Percentiles rank a stretch among this genome's conserved stretches.
These are phyloP conservation scores for Congeria kusceri DNA, from an alignment of 2,888 invertebrate species.

Conservation along the genomic window DNA sequence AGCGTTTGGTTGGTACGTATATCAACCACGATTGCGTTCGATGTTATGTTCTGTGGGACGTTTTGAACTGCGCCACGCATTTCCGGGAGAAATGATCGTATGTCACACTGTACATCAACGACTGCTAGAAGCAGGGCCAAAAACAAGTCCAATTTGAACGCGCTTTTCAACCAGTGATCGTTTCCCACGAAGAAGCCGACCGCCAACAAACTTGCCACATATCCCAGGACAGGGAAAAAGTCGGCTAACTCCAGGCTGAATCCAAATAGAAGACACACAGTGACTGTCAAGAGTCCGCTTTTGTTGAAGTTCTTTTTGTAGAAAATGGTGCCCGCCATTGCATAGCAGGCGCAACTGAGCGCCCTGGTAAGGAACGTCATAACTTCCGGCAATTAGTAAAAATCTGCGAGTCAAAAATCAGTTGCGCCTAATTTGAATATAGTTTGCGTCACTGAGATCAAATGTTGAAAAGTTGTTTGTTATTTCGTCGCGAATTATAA, in stretches of 20 bases:
- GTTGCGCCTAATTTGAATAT: no score
- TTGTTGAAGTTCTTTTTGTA: conserved; percentile 52
- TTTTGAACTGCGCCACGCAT: not conserved
- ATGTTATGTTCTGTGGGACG: not conserved
- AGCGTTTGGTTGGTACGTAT: no score
- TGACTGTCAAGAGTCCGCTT: conserved; percentile 12
- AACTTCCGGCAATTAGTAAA: not conserved
- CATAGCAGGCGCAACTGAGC: conserved; percentile 26
- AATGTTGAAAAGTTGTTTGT: no score
- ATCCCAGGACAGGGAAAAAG: not conserved
- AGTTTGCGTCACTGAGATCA: no score
- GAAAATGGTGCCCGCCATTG: conserved; percentile 39
- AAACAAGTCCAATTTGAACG: conserved; percentile 34
- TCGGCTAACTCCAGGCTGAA: conserved; percentile 7
- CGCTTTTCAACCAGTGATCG: conserved; percentile 14
- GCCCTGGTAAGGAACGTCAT: not conserved
- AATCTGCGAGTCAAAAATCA: no score
- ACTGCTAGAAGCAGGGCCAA: conserved; percentile 24
- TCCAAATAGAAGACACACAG: conserved; percentile 15
- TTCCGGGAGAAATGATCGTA: not conserved
- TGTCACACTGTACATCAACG: conserved; percentile 24
- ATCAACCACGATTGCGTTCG: no score
- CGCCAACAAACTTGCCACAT: not conserved
- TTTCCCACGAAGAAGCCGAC: not conserved
- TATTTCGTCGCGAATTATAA: no score